Evolutionary conservation across 2,888 invertebrate species (phyloP).

Genomic region (Cerastis leucographa): DNA sequence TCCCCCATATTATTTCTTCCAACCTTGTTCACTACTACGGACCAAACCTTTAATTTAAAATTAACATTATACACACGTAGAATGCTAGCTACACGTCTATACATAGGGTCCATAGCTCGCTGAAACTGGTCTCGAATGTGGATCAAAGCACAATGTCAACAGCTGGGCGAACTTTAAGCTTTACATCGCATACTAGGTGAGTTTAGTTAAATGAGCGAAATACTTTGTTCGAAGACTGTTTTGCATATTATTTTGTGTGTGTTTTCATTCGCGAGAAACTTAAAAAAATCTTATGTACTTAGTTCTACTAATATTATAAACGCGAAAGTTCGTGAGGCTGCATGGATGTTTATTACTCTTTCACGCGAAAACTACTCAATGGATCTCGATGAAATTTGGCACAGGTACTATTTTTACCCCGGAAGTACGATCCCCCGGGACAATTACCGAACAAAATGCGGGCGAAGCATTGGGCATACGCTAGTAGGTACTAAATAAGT

Average conservation of each 20-base stretch:
- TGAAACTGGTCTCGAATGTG: conserved; percentile 80
- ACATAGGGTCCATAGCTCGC: conserved; percentile 30
- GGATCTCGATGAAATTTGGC: no score
- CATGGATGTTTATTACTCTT: no score
- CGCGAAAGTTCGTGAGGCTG: no score
- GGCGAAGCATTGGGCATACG: no score
- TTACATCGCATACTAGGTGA: conserved; percentile 55
- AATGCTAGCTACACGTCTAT: conserved; percentile 27
- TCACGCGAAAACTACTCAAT: no score
- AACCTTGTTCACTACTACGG: not conserved
- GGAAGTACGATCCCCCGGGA: no score
- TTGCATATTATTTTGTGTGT: not conserved
- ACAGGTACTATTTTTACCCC: no score
- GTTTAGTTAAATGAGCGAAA: conserved; percentile 41
- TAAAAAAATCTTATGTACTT: no score
- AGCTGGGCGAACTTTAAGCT: conserved; percentile 71
- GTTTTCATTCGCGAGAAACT: not conserved
- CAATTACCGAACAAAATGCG: no score
- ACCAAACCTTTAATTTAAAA: conserved; percentile 11
- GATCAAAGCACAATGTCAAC: conserved; percentile 85
- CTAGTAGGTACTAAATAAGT: not conserved
- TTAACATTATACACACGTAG: conserved; percentile 41
- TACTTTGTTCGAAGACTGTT: conserved; percentile 16
- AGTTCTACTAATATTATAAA: no score
- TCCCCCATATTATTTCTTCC: not conserved